Evolutionary conservation across 2,888 invertebrate species (phyloP).

Genomic region (Limnephilus auricula): DNA sequence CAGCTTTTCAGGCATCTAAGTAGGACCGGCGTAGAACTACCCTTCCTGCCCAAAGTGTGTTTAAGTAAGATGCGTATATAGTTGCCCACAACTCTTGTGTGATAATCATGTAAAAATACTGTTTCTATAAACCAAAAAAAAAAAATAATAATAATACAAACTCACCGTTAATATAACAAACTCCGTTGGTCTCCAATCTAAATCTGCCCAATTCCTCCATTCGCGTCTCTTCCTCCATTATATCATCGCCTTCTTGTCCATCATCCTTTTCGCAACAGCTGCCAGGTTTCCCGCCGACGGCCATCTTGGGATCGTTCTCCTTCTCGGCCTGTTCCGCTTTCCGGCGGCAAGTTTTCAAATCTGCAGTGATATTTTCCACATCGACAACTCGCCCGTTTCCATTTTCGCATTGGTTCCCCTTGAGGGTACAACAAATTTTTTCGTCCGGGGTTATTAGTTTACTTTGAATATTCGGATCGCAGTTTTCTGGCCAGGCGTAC

Average conservation of each 20-base stretch:
- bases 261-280: conserved; percentile 69
- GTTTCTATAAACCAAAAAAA: neutral
- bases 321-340: neutral
- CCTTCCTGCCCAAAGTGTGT: too few species aligned
- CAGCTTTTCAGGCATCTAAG: too few species aligned
- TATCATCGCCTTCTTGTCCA: conserved; percentile 66
- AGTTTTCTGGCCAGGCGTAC: conserved; percentile 86
- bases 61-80: too few species aligned
- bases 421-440: conserved; percentile 13
- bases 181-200: conserved; percentile 84
- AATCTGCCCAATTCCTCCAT: conserved; percentile 83
- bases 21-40: too few species aligned
- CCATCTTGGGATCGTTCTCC: conserved; percentile 14
- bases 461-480: conserved; percentile 73
- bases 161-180: conserved; percentile 97
- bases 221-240: conserved; percentile 70
- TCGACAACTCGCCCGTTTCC: conserved; percentile 17
- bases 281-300: conserved; percentile 59
- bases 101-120: too few species aligned
- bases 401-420: conserved; percentile 37
- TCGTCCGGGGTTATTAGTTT: conserved; percentile 59
- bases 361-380: conserved; percentile 3
- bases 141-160: neutral
- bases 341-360: conserved; percentile 26
- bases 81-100: too few species aligned